phyloP scores from a whole-genome alignment of 2,888 invertebrate genomes.

The Polymixis flavicincta region DNA sequence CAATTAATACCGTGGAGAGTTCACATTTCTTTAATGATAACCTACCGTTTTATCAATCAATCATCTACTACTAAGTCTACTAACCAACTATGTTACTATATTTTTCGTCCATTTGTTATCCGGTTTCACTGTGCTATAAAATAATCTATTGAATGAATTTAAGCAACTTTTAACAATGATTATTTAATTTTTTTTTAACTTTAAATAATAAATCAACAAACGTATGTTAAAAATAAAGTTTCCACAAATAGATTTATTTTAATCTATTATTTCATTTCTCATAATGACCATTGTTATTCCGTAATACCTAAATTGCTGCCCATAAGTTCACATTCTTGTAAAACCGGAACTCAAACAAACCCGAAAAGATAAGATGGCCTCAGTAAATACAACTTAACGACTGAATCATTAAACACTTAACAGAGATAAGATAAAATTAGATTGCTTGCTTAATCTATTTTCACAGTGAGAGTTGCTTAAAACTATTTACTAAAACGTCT shows the following conservation, averaged over 20 bases:
- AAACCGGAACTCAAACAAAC: constrained; percentile 20
- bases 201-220: too few species aligned
- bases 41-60: background rate
- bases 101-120: background rate
- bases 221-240: too few species aligned
- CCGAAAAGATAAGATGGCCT: constrained; percentile 37
- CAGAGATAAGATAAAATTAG: constrained; percentile 47
- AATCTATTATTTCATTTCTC: constrained; percentile 3
- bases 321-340: constrained; percentile 19
- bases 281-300: constrained; percentile 13
- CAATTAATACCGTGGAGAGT: background rate
- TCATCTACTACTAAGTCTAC: background rate
- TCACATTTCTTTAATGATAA: background rate
- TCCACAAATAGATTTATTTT: background rate
- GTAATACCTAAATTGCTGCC: background rate
- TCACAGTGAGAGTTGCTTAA: constrained; percentile 25
- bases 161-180: background rate
- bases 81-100: too few species aligned
- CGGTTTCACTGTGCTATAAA: background rate
- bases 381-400: constrained; percentile 40
- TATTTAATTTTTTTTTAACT: too few species aligned
- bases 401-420: constrained; percentile 45
- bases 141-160: background rate
- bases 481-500: constrained; percentile 42
- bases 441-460: constrained; percentile 43